Conservation (phyloP, 1,140 invertebrate genomes). For the Magallana ariakensis region DNA sequence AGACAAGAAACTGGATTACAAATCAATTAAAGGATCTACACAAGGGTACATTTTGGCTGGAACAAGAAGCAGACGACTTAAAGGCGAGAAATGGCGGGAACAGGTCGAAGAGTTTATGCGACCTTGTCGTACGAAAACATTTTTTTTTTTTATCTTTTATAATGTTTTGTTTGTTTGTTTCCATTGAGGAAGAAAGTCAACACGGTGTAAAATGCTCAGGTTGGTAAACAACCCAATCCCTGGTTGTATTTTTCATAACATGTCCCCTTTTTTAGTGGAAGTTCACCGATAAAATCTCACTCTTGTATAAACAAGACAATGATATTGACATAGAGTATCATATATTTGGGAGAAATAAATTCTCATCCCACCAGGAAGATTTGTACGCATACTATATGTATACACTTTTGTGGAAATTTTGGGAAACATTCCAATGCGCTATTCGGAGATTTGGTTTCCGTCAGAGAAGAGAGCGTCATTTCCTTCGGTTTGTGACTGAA, state of each 20-base stretch:
- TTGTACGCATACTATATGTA: too few relatives aligned
- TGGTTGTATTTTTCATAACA: not conserved
- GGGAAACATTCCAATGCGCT: not conserved
- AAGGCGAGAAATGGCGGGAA: not conserved
- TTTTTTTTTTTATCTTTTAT: too few relatives aligned
- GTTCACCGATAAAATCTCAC: not conserved
- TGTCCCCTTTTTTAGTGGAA: not conserved
- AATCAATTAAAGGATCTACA: constrained; percentile 27
- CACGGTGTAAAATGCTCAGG: not conserved
- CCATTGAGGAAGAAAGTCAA: constrained; percentile 20
- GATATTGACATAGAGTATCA: not conserved
- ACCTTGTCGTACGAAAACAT: not conserved
- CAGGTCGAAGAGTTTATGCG: constrained; percentile 4
- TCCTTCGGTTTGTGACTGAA: not conserved
- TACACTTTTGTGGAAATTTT: too few relatives aligned
- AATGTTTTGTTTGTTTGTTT: not conserved
- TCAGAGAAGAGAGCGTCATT: not conserved
- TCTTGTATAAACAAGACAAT: not conserved
- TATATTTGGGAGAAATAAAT: not conserved
- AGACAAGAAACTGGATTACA: constrained; percentile 14
- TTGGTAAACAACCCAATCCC: constrained; percentile 27
- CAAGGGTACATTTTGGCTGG: not conserved
- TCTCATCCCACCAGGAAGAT: not conserved
- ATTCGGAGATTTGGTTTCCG: not conserved
- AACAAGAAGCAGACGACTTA: not conserved